These are phyloP conservation scores for Helicoverpa armigera DNA, from an alignment of 1,140 invertebrate species.

Conservation along the genomic window DNA sequence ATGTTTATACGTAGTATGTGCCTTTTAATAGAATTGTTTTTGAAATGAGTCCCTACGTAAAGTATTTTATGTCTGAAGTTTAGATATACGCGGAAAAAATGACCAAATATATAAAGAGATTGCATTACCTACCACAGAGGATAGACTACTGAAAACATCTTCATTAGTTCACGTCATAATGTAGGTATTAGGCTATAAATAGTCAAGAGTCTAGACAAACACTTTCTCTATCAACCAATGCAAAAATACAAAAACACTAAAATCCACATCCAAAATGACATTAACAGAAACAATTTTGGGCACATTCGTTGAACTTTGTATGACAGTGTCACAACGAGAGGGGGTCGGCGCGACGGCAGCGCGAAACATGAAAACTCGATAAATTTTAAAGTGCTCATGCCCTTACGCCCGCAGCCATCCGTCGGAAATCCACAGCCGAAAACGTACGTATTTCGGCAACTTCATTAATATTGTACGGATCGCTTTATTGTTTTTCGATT, in stretches of 20 bases:
- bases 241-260: slow-evolving; percentile 11
- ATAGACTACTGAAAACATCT: too few relatives aligned
- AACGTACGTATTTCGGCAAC: slow-evolving; percentile 59
- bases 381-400: slow-evolving; percentile 83
- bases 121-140: too few relatives aligned
- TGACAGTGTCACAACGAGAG: slow-evolving; percentile 36
- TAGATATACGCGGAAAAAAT: too few relatives aligned
- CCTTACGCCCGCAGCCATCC: slow-evolving; percentile 65
- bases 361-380: slow-evolving; percentile 85
- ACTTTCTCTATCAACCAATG: not conserved
- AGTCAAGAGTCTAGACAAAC: too few relatives aligned
- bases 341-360: slow-evolving; percentile 33
- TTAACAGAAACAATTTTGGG: slow-evolving; percentile 32
- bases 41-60: not conserved
- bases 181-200: too few relatives aligned
- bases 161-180: too few relatives aligned
- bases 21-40: not conserved
- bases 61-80: not conserved
- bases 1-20: not conserved
- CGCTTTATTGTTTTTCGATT: slow-evolving; percentile 55
- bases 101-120: too few relatives aligned
- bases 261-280: slow-evolving; percentile 21
- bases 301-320: slow-evolving; percentile 42
- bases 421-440: slow-evolving; percentile 60
- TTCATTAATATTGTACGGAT: slow-evolving; percentile 62